Evolutionary conservation across 2,113 vertebrate genomes (phyloP).

Genomic region (Cnemophilus loriae): DNA sequence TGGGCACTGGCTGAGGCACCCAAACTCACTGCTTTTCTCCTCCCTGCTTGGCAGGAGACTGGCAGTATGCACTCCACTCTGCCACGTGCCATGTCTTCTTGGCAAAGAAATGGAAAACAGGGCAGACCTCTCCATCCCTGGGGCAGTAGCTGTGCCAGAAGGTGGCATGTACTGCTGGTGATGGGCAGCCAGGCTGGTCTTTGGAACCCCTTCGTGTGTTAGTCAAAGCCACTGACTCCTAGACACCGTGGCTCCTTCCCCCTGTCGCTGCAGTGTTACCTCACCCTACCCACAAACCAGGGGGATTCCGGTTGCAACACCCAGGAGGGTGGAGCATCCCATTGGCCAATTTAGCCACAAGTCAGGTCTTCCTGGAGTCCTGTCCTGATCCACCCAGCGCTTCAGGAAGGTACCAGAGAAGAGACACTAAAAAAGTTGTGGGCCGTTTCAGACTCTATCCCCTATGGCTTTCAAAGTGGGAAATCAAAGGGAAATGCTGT

Average conservation of each 20-base stretch:
- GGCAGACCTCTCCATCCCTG: background rate
- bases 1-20: background rate
- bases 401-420: background rate
- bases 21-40: background rate
- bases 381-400: background rate
- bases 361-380: background rate
- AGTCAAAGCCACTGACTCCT: fast-evolving
- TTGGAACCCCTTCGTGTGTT: fast-evolving
- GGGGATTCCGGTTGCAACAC: fast-evolving
- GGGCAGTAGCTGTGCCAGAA: background rate
- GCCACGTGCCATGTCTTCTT: background rate
- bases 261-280: fast-evolving
- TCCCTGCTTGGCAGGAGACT: background rate
- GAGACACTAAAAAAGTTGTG: background rate
- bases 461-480: conserved; percentile 7
- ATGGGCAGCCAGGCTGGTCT: background rate
- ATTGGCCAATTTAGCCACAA: background rate
- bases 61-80: fast-evolving
- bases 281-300: background rate
- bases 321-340: background rate
- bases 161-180: fast-evolving
- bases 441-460: background rate
- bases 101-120: background rate
- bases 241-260: background rate
- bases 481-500: conserved; percentile 22